phyloP scores from a whole-genome alignment of 2,888 invertebrate species.

The Netelia virgata region DNA sequence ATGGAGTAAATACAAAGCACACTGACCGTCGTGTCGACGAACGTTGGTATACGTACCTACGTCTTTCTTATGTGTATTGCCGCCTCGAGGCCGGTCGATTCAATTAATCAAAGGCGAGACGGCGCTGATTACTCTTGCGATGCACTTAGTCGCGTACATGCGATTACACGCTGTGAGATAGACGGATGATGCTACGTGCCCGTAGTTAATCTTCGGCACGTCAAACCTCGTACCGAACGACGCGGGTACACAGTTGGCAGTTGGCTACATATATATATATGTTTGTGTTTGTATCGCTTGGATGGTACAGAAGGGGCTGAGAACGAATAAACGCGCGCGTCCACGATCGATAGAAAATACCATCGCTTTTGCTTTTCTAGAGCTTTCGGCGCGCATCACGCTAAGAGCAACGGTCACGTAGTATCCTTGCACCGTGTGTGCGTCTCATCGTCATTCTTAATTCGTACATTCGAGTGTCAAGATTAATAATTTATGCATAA shows the following conservation, averaged over 20 bases:
- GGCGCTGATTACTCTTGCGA: constrained; percentile 82
- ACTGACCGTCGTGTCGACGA: constrained; percentile 4
- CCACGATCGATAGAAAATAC: constrained; percentile 59
- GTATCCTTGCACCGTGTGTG: background rate
- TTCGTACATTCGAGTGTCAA: background rate
- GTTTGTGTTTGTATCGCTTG: constrained; percentile 10
- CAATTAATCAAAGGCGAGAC: constrained; percentile 81
- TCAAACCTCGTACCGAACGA: constrained; percentile 78
- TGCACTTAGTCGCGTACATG: constrained; percentile 82
- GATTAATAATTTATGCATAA: background rate
- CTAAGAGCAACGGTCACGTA: constrained; percentile 56
- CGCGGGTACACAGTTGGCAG: constrained; percentile 49
- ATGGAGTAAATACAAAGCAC: background rate
- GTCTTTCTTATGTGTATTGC: constrained; percentile 67
- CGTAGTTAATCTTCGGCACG: constrained; percentile 82
- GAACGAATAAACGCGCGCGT: constrained; percentile 55
- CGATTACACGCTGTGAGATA: constrained; percentile 82
- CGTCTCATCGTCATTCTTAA: constrained; percentile 38
- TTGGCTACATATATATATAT: constrained; percentile 27
- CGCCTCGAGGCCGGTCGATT: constrained; percentile 70
- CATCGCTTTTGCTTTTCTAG: constrained; percentile 52
- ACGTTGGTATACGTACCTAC: constrained; percentile 3
- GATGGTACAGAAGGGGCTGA: constrained; percentile 36
- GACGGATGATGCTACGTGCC: constrained; percentile 82
- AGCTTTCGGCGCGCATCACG: constrained; percentile 3